Conservation (phyloP, 1,140 invertebrate genomes). For the Nasonia giraulti region DNA sequence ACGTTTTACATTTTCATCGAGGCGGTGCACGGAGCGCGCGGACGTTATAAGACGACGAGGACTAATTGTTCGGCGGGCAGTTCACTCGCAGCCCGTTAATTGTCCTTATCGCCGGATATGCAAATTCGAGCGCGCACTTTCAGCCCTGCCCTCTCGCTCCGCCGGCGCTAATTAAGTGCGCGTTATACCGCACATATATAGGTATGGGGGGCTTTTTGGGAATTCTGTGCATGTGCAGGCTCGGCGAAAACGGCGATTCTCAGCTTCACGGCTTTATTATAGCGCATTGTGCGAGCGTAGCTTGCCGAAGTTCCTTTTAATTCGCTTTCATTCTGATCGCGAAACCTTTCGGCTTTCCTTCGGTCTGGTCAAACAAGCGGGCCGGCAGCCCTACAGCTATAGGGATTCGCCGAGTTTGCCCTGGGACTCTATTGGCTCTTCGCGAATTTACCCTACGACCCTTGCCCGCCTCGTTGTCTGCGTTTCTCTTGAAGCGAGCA, state of each 20-base stretch:
- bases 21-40: no score
- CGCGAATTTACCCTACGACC: not conserved
- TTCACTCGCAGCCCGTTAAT: conserved; percentile 5
- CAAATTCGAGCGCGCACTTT: not conserved
- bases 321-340: no score
- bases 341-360: no score
- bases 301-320: no score
- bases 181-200: not conserved
- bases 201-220: no score
- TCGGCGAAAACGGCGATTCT: no score
- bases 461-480: not conserved
- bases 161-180: not conserved
- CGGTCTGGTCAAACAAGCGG: not conserved
- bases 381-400: not conserved
- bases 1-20: no score
- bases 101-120: conserved; percentile 34
- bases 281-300: no score
- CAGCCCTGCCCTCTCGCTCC: no score
- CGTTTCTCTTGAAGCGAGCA: not conserved
- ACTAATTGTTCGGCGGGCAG: no score
- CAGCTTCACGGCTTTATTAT: not conserved
- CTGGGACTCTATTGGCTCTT: not conserved
- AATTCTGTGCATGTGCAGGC: no score
- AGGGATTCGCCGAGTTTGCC: not conserved
- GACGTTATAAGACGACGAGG: not conserved